Conservation (phyloP, 2,797 vertebrate genomes). For the Myotis daubentonii region DNA sequence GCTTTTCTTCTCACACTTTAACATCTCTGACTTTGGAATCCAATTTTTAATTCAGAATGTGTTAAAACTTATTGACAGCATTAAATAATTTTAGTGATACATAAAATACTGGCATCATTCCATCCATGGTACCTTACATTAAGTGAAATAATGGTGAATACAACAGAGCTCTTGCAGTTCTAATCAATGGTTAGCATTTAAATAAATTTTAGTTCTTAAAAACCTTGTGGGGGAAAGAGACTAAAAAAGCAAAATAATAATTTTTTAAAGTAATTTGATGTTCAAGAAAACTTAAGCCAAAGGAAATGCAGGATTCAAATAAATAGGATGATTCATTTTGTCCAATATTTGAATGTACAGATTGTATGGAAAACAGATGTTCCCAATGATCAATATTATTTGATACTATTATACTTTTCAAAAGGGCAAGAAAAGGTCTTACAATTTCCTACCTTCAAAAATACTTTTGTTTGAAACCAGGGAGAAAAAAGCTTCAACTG, state of each 20-base stretch:
- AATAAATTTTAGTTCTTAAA: no score
- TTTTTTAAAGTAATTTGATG: no score
- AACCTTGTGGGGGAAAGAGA: no score
- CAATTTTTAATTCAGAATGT: not conserved
- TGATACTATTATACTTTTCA: not conserved
- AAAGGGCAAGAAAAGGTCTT: not conserved
- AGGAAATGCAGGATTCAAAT: not conserved
- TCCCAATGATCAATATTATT: not conserved
- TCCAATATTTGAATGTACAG: not conserved
- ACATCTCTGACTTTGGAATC: not conserved
- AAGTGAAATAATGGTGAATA: not conserved
- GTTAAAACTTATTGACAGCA: not conserved
- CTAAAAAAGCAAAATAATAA: no score
- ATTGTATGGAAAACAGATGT: not conserved
- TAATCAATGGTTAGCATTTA: not conserved
- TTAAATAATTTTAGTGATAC: not conserved
- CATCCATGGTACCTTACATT: not conserved
- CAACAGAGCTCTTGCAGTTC: not conserved
- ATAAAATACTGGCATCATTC: not conserved
- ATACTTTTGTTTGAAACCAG: no score
- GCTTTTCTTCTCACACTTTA: not conserved
- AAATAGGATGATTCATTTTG: not conserved
- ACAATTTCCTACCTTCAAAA: not conserved
- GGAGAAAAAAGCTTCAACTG: no score
- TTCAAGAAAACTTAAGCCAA: not conserved